A percentile compares a stretch with the other conserved stretches of the same genome.
Conservation (phyloP, 2,113 vertebrate species). For the Pavo muticus region DNA sequence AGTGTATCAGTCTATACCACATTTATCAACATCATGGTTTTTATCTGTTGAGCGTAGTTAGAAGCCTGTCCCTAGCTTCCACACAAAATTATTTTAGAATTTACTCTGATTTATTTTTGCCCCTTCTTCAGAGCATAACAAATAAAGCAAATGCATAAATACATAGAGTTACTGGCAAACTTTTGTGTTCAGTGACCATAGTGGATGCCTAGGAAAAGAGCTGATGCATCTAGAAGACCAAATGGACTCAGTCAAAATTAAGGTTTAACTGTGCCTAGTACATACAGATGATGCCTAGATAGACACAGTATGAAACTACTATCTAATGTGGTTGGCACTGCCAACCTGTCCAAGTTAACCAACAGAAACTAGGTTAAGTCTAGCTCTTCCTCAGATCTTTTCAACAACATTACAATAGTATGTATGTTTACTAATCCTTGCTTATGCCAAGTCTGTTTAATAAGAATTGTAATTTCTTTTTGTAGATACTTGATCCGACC, state of each 20-base stretch:
- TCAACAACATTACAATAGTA: not conserved
- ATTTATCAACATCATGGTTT: not conserved
- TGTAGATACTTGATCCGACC: slow-evolving; percentile 84
- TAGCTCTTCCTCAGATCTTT: not conserved
- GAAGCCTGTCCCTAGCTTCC: not conserved
- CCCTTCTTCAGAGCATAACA: not conserved
- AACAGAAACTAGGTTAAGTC: not conserved
- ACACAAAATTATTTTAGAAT: not conserved
- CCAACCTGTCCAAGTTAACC: not conserved
- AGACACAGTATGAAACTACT: not conserved
- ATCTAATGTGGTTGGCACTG: not conserved
- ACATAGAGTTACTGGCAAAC: not conserved
- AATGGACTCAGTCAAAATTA: not conserved
- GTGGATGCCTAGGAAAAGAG: not conserved
- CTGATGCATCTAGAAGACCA: not conserved
- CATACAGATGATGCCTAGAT: not conserved
- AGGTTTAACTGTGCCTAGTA: not conserved
- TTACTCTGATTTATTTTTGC: not conserved
- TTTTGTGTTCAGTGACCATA: not conserved
- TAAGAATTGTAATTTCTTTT: slow-evolving; percentile 18
- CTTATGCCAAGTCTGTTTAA: not conserved
- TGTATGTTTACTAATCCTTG: not conserved
- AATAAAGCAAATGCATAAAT: not conserved
- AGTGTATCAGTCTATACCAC: not conserved
- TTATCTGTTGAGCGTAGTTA: not conserved